phyloP scores from a whole-genome alignment of 2,113 vertebrate species.

The Numida meleagris region DNA sequence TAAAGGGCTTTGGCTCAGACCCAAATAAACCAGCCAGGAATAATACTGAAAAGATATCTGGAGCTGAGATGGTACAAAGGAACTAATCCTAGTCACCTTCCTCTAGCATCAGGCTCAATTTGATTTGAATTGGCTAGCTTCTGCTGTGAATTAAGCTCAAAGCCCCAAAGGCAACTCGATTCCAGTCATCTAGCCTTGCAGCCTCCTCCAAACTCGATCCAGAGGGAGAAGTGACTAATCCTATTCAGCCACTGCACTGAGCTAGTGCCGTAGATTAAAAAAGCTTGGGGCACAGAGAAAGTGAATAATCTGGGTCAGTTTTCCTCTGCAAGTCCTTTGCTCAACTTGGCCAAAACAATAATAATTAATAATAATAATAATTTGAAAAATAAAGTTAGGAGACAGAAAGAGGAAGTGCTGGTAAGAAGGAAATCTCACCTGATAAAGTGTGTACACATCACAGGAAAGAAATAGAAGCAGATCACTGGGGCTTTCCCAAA shows the following conservation, averaged over 20 bases:
- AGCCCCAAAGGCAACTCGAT: slow-evolving; percentile 4
- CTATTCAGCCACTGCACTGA: slow-evolving; percentile 23
- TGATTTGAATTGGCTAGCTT: slow-evolving; percentile 32
- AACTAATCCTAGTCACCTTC: slow-evolving; percentile 29
- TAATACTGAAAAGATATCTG: slow-evolving; percentile 16
- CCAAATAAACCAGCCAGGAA: not conserved
- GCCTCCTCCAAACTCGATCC: slow-evolving; percentile 38
- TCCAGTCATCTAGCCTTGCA: slow-evolving; percentile 51
- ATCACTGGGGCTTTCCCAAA: not conserved
- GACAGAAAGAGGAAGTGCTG: not conserved
- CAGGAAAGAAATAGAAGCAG: not conserved
- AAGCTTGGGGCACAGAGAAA: slow-evolving; percentile 13
- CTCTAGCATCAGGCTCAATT: not conserved
- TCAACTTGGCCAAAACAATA: not conserved
- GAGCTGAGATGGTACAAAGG: slow-evolving; percentile 27
- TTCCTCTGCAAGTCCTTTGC: not conserved
- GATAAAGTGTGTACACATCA: not conserved
- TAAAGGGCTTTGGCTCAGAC: not conserved
- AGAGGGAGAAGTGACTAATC: slow-evolving; percentile 55
- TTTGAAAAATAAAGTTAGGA: not conserved
- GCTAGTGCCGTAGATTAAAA: slow-evolving; percentile 26
- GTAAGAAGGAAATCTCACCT: not conserved
- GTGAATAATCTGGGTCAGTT: slow-evolving; percentile 22
- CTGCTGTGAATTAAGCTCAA: slow-evolving; percentile 53
- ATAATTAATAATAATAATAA: too few relatives aligned